Base-by-base conservation (phyloP, 2,113 vertebrate species). In the Rhombomys opimus region DNA sequence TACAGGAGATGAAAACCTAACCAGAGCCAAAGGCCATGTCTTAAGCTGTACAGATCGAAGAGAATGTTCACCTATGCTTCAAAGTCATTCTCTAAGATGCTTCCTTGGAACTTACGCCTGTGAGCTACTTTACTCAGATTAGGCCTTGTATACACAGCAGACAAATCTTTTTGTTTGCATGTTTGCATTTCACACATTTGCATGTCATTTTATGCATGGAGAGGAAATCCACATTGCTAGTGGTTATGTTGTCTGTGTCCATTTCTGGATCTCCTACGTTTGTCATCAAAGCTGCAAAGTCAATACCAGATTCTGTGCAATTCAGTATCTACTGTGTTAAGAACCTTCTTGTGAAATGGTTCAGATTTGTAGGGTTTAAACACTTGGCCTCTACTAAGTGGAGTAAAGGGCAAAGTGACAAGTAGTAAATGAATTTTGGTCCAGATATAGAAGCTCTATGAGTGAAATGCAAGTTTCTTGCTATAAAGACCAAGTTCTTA, bases 271-370 rank as follows among this genome's bases (percentile, higher is more conserved):
- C 18, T 20, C 41, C 25, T 10, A 1, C 3, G 59, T 75, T 68
- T 87, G 54, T 81, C 30, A 46, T 65, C 77, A 76, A 54, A 23
- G 15, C 27, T 35, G 5, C 22, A 25, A 84, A 46, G 68, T 22
- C 1, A 63, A 77, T 11, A 65, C 20, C 30, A 92, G 50, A 80
- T 41, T 32, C 41, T 15, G 7, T 0, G 82, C 25, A 88, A 75
- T 5, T 86, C 75, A 68, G 9, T 20, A 63, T 20, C 57, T 25
- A 54, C 9, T 25, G 4, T 6, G 10, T 41, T 90, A 65, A 67
- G 23, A 82, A 86, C 50, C 70, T 54, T 76, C 72, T 63, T 73
- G n/a, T 14, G 52, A 96, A 96, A 86, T 4, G n/a, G 38, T n/a
- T 91, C 76, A 72, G 2, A 14, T 38, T 22, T 15, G 10, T 22